Percentiles rank a stretch among this genome's conserved stretches.
phyloP scores from a whole-genome alignment of 2,113 vertebrate species.

The Orcinus orca region DNA sequence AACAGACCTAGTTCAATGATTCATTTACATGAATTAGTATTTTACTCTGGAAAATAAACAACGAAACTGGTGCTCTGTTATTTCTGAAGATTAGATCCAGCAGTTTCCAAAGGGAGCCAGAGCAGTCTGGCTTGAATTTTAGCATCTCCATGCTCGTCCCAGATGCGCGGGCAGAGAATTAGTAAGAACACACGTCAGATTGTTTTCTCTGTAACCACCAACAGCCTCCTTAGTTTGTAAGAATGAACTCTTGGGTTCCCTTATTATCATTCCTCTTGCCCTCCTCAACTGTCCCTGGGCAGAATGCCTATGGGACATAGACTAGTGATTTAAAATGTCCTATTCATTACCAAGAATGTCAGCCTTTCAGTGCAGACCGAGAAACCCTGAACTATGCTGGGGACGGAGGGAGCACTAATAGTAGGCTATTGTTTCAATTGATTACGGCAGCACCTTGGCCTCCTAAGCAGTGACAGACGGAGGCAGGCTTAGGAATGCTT shows the following conservation, averaged over 20 bases:
- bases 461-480: neutral
- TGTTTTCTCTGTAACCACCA: neutral
- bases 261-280: neutral
- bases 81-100: neutral
- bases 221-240: neutral
- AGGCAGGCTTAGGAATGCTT: neutral
- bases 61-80: neutral
- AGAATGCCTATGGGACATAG: neutral
- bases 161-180: neutral
- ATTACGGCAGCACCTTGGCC: neutral
- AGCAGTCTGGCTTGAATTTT: neutral
- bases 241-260: neutral
- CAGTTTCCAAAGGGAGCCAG: slow-evolving; percentile 25
- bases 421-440: neutral
- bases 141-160: neutral
- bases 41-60: slow-evolving; percentile 36
- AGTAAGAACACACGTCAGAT: neutral
- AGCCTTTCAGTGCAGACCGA: neutral
- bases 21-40: slow-evolving; percentile 10
- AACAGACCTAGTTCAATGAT: neutral
- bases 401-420: neutral
- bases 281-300: neutral
- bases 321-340: neutral
- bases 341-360: slow-evolving; percentile 36
- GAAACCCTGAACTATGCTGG: neutral